Conservation (phyloP, 2,113 vertebrate species). For the Sinocyclocheilus anshuiensis region DNA sequence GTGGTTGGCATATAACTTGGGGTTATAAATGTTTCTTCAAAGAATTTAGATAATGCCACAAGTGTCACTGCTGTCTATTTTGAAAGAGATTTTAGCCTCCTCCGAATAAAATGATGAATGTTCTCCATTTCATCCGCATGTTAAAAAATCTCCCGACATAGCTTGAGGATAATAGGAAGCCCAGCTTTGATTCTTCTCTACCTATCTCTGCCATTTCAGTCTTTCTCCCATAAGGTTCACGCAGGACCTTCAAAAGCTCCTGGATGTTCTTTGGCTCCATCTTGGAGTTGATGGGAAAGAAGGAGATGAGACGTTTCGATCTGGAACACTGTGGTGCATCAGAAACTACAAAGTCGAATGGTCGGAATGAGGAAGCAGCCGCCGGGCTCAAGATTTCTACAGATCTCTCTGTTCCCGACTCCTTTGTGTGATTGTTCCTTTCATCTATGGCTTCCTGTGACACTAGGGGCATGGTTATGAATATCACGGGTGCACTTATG, state of each 20-base stretch:
- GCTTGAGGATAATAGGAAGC: constrained; percentile 33
- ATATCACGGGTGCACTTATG: background rate
- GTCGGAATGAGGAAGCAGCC: background rate
- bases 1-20: background rate
- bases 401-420: constrained; percentile 22
- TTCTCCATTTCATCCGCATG: background rate
- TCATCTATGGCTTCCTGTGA: constrained; percentile 37
- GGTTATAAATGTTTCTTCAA: background rate
- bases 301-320: background rate
- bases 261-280: constrained; percentile 1
- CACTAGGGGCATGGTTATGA: background rate
- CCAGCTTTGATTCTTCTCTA: constrained; percentile 39
- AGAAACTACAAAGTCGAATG: constrained; percentile 18
- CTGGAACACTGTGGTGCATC: background rate
- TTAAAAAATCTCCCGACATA: constrained; percentile 11
- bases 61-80: background rate
- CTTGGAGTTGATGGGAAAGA: constrained; percentile 5
- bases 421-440: constrained; percentile 16
- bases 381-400: background rate
- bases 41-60: background rate
- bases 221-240: constrained; percentile 1
- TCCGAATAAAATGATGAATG: no score
- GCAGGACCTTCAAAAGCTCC: constrained; percentile 27
- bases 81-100: background rate
- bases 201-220: background rate